Percentiles rank a stretch among this genome's conserved stretches.
Evolutionary conservation across 2,113 vertebrate genomes (phyloP).

Genomic region (Peromyscus californicus): DNA sequence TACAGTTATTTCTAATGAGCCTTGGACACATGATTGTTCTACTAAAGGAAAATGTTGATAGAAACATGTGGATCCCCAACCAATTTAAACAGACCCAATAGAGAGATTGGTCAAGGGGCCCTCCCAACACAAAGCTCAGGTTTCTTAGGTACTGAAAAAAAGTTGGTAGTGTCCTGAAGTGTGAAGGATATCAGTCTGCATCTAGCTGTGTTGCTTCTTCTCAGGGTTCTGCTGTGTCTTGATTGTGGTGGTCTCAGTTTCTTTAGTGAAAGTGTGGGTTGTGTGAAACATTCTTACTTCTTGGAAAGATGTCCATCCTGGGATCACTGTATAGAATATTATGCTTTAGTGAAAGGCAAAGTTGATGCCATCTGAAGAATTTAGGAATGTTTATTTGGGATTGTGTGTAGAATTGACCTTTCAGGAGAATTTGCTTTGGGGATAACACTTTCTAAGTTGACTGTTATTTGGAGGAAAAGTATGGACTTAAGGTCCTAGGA

Average conservation of each 20-base stretch:
- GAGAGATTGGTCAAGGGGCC: neutral
- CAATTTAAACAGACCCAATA: neutral
- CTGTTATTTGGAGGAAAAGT: neutral
- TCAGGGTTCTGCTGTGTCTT: neutral
- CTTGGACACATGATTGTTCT: neutral
- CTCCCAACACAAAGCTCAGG: neutral
- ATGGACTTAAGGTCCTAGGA: neutral
- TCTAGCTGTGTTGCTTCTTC: neutral
- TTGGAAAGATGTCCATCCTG: slow-evolving; percentile 33
- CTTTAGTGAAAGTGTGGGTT: neutral
- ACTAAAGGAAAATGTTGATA: neutral
- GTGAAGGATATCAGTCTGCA: neutral
- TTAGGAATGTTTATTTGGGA: slow-evolving; percentile 49
- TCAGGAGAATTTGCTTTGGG: slow-evolving; percentile 43
- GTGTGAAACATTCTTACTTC: neutral
- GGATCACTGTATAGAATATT: neutral
- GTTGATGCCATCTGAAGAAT: neutral
- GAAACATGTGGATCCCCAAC: neutral
- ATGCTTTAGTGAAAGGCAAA: slow-evolving; percentile 12
- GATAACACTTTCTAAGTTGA: neutral
- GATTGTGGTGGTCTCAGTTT: slow-evolving; percentile 17
- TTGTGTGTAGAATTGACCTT: slow-evolving; percentile 13
- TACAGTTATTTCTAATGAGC: neutral
- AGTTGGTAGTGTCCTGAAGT: neutral
- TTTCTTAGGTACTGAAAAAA: neutral